Conservation (phyloP, 2,888 invertebrate species). For the Hermaeophaga mercurialis region DNA sequence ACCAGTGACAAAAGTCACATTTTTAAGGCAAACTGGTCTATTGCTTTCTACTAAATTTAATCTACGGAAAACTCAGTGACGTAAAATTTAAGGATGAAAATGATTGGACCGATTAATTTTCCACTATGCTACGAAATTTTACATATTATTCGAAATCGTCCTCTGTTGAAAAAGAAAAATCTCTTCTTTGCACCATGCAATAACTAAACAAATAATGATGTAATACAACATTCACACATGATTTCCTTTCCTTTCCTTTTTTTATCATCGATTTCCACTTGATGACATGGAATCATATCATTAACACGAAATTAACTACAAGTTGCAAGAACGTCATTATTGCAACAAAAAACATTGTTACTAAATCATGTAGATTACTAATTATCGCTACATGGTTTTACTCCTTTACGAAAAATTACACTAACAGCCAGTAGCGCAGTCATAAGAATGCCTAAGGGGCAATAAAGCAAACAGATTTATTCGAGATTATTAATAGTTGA, state of each 20-base stretch:
- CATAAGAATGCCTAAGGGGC: not conserved
- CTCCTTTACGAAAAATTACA: not conserved
- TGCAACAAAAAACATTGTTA: slow-evolving; percentile 6
- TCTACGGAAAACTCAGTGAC: too few species aligned
- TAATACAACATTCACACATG: not conserved
- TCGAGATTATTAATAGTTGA: too few species aligned
- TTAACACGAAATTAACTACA: not conserved
- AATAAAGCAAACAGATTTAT: too few species aligned
- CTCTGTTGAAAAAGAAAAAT: too few species aligned
- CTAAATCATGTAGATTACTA: slow-evolving; percentile 2
- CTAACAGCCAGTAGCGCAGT: not conserved
- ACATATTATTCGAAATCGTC: too few species aligned
- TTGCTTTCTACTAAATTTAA: too few species aligned
- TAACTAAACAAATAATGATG: not conserved
- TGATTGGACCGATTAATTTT: too few species aligned
- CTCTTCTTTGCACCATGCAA: not conserved
- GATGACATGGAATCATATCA: slow-evolving; percentile 8
- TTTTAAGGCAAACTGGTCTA: too few species aligned
- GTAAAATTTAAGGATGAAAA: too few species aligned
- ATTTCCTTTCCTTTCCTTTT: slow-evolving; percentile 10
- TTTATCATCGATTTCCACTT: slow-evolving; percentile 1
- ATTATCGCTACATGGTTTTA: not conserved
- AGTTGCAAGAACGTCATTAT: not conserved
- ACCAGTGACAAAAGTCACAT: too few species aligned
- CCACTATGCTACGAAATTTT: too few species aligned